Evolutionary conservation across 2,888 invertebrate genomes (phyloP).

Genomic region (Rugalucina vietnamica): DNA sequence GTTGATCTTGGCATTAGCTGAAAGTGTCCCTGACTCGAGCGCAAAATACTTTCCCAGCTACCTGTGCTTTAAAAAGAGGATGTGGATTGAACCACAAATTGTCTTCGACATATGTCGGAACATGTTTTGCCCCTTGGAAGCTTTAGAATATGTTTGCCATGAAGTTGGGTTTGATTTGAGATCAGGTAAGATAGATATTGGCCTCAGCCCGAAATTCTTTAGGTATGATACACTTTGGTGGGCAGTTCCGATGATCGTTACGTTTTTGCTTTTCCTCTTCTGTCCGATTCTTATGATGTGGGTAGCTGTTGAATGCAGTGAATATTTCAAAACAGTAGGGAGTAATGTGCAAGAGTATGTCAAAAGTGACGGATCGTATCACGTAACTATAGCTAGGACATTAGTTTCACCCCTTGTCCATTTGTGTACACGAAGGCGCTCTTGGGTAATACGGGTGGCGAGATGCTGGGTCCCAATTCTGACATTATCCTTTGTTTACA

Average conservation of each 20-base stretch:
- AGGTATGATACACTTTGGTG: background rate
- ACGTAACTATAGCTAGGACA: background rate
- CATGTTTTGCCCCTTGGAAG: background rate
- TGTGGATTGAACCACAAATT: background rate
- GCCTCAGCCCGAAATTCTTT: background rate
- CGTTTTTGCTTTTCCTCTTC: background rate
- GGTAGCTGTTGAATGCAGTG: background rate
- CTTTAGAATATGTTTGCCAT: background rate
- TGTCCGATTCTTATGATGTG: background rate
- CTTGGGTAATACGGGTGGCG: background rate
- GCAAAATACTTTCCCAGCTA: background rate
- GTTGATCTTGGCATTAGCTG: background rate
- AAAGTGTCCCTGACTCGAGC: background rate
- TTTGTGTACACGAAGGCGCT: background rate
- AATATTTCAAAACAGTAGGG: background rate
- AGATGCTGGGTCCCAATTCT: background rate
- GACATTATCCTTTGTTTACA: background rate
- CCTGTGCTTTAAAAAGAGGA: background rate
- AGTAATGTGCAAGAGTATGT: background rate
- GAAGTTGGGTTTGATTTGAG: background rate
- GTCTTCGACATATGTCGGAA: background rate
- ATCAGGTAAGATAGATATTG: background rate
- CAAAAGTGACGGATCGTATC: background rate
- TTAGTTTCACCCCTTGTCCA: background rate
- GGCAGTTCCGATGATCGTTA: background rate